Percentiles rank a stretch among this genome's conserved stretches.
phyloP scores from a whole-genome alignment of 2,888 invertebrate species.

The Unio delphinus region DNA sequence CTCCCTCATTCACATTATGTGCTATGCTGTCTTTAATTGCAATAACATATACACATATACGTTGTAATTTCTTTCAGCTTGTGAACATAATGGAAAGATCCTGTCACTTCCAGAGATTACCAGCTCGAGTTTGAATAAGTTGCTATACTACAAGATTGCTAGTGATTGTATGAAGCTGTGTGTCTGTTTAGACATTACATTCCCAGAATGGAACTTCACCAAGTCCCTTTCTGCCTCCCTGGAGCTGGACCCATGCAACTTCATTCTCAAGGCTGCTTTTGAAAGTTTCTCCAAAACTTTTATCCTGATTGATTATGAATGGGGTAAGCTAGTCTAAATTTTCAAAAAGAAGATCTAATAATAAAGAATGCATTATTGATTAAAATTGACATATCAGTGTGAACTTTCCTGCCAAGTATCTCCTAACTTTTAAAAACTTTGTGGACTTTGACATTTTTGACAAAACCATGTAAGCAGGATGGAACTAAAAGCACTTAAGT shows the following conservation, averaged over 20 bases:
- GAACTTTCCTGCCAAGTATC: too few relatives aligned
- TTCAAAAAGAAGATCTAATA: too few relatives aligned
- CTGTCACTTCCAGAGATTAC: conserved; percentile 15
- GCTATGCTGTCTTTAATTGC: too few relatives aligned
- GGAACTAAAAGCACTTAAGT: too few relatives aligned
- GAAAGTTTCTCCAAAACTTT: conserved; percentile 13
- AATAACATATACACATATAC: not conserved
- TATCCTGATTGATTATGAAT: conserved; percentile 19
- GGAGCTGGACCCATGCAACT: conserved; percentile 25
- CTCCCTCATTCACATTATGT: too few relatives aligned
- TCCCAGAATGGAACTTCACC: conserved; percentile 8
- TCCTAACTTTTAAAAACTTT: too few relatives aligned
- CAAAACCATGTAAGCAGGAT: too few relatives aligned
- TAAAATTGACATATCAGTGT: too few relatives aligned
- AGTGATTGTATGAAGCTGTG: conserved; percentile 21
- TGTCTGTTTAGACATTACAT: conserved; percentile 25
- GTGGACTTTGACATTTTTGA: too few relatives aligned
- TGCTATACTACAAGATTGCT: conserved; percentile 12
- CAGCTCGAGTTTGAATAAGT: conserved; percentile 14
- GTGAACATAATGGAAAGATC: conserved; percentile 12
- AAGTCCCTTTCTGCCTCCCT: conserved; percentile 18
- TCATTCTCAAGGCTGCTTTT: conserved; percentile 15
- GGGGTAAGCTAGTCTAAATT: conserved; percentile 16
- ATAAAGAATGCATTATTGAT: too few relatives aligned
- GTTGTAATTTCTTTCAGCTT: conserved; percentile 11